Conservation (phyloP, 2,113 vertebrate species). For the Otocyon megalotis region DNA sequence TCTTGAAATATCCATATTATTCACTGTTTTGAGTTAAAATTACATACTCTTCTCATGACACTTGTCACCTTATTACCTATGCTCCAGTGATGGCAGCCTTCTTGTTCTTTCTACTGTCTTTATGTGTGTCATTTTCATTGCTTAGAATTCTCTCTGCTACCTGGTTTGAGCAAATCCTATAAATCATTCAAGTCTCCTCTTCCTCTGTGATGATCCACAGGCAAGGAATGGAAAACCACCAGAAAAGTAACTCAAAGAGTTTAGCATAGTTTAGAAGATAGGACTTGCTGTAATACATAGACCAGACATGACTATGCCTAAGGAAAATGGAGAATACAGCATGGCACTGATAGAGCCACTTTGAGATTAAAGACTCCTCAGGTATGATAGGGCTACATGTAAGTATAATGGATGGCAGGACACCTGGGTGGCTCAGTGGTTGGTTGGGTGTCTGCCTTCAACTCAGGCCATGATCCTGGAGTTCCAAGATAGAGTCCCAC, state of each 20-base stretch:
- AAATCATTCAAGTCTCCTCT: not conserved
- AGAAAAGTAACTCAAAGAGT: not conserved
- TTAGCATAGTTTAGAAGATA: conserved; percentile 2
- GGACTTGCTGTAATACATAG: not conserved
- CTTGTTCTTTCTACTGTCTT: not conserved
- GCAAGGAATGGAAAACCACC: not conserved
- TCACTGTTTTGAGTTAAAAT: conserved; percentile 2
- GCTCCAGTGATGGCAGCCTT: not conserved
- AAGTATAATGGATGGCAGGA: not conserved
- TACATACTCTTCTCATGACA: not conserved
- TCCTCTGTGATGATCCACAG: not conserved
- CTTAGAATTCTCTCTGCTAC: not conserved
- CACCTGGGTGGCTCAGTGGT: too few relatives aligned
- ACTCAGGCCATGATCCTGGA: too few relatives aligned
- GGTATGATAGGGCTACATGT: not conserved
- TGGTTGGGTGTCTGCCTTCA: too few relatives aligned
- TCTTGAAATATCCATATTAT: not conserved
- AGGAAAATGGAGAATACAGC: not conserved
- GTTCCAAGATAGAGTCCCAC: too few relatives aligned
- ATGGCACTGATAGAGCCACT: not conserved
- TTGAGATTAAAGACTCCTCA: not conserved
- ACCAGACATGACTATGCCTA: not conserved
- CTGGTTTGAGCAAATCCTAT: not conserved
- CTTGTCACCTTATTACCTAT: not conserved
- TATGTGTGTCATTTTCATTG: not conserved